Percentiles rank a stretch among this genome's conserved stretches.
Conservation (phyloP, 1,140 invertebrate genomes). For the Pollicipes pollicipes region DNA sequence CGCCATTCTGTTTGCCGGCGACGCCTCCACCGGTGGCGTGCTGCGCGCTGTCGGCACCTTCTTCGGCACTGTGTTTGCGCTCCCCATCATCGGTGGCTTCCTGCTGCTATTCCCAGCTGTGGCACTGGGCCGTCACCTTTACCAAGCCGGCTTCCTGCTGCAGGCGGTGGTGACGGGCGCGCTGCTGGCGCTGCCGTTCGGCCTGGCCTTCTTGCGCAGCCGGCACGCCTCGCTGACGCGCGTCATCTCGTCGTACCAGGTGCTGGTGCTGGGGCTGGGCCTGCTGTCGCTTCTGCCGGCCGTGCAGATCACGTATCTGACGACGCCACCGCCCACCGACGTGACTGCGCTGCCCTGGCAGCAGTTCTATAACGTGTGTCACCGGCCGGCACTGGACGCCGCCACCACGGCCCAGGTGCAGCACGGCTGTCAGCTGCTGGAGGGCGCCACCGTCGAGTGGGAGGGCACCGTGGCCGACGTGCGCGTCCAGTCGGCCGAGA, state of each 20-base stretch:
- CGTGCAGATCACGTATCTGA: background rate
- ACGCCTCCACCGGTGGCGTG: constrained; percentile 55
- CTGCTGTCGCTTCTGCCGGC: background rate
- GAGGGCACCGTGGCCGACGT: constrained; percentile 49
- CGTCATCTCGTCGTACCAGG: constrained; percentile 39
- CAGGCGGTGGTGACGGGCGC: constrained; percentile 35
- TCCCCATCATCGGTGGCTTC: constrained; percentile 55
- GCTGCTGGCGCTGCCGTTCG: constrained; percentile 35
- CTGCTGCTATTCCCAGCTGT: constrained; percentile 50
- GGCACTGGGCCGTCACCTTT: constrained; percentile 40
- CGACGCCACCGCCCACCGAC: constrained; percentile 38
- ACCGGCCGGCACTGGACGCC: constrained; percentile 44
- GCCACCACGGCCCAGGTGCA: constrained; percentile 44
- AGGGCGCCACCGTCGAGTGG: constrained; percentile 45
- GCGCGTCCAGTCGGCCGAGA: constrained; percentile 38
- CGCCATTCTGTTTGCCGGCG: constrained; percentile 21
- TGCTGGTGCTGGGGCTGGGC: constrained; percentile 29
- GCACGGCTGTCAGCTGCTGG: constrained; percentile 44
- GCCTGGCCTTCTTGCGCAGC: constrained; percentile 31
- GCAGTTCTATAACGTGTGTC: constrained; percentile 48
- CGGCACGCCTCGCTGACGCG: background rate
- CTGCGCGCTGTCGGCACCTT: constrained; percentile 52
- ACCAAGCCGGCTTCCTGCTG: constrained; percentile 41
- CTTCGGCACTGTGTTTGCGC: constrained; percentile 52
- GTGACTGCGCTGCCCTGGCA: constrained; percentile 48